Evolutionary conservation across 2,113 vertebrate genomes (phyloP), one percentile per base, ranked within the genome.

Genomic region (Xerus inauris): DNA sequence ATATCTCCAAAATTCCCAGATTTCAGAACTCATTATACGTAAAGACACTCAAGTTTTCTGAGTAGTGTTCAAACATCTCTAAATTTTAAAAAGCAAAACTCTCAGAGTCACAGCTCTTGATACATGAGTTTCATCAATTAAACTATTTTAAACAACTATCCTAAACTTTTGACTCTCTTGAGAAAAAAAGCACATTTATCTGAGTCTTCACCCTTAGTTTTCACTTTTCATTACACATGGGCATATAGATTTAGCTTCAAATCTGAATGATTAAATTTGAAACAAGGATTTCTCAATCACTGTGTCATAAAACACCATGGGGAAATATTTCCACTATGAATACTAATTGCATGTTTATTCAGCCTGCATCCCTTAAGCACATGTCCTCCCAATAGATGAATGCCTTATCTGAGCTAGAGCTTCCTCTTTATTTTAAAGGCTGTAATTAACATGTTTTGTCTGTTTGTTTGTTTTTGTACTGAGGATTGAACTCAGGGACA

Each of bases 201-300:
- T 88, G 28, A 26, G 0, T 71, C 19, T 16, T 79, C 76, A 81
- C 20, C 22, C n/a, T 89, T 19, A 83, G 26, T 49, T 71, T 1
- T 69, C 32, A 16, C 3, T 51, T 85, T 54, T 93, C 24, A 73
- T 79, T 95, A 10, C 20, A 85, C 12, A 30, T 2, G 51, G 17
- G 8, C 11, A 64, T 16, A 77, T 24, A 59, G 11, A 9, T 81
- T 57, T 86, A 87, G 11, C 24, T 10, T 82, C 13, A 54, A 14
- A 22, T 96, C 49, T 95, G 42, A 35, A 86, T 89, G 65, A 87
- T 49, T 95, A 75, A 85, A 91, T 5, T 30, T 38, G 28, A 83
- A 73, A 20, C 26, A 80, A 87, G 12, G 17, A 84, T 84, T 89
- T 91, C 40, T 92, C 40, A 95, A 35, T 84, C 59, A 69, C 12